Percentiles rank a stretch among this genome's conserved stretches.
These are phyloP conservation scores for Callyntrura guangdongensis DNA, from an alignment of 2,888 invertebrate species.

Conservation along the genomic window DNA sequence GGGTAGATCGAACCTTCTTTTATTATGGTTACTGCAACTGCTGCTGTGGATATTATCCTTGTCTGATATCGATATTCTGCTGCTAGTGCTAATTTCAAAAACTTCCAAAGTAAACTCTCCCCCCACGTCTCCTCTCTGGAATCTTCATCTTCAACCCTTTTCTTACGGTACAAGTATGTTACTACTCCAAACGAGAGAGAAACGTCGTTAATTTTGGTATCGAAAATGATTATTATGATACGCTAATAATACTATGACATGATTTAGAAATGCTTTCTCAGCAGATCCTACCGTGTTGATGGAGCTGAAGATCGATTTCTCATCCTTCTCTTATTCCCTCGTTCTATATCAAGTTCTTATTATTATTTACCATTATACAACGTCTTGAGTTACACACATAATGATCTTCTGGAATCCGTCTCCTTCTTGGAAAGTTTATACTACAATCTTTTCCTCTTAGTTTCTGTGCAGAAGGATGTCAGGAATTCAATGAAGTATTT, in stretches of 20 bases:
- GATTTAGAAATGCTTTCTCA: constrained; percentile 55
- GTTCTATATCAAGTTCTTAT: constrained; percentile 14
- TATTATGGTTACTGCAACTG: background rate
- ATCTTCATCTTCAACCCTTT: constrained; percentile 19
- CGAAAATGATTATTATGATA: constrained; percentile 17
- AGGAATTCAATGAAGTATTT: constrained; percentile 3
- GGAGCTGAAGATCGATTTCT: constrained; percentile 67
- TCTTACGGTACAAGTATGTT: background rate
- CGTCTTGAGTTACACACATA: constrained; percentile 69
- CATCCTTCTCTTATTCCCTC: constrained; percentile 2
- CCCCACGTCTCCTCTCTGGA: background rate
- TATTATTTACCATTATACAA: constrained; percentile 14
- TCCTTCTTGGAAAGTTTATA: background rate
- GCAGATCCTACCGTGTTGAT: constrained; percentile 41
- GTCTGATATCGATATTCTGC: background rate
- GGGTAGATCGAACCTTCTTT: background rate
- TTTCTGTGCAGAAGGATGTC: constrained; percentile 26
- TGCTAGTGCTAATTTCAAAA: constrained; percentile 52
- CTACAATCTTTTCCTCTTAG: background rate
- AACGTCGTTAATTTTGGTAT: background rate
- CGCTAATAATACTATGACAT: constrained; percentile 21
- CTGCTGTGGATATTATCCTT: constrained; percentile 11
- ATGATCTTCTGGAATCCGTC: constrained; percentile 59
- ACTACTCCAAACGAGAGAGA: background rate
- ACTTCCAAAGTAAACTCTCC: constrained; percentile 27